Evolutionary conservation across 2,888 invertebrate genomes (phyloP).

Genomic region (Cinara cedri): DNA sequence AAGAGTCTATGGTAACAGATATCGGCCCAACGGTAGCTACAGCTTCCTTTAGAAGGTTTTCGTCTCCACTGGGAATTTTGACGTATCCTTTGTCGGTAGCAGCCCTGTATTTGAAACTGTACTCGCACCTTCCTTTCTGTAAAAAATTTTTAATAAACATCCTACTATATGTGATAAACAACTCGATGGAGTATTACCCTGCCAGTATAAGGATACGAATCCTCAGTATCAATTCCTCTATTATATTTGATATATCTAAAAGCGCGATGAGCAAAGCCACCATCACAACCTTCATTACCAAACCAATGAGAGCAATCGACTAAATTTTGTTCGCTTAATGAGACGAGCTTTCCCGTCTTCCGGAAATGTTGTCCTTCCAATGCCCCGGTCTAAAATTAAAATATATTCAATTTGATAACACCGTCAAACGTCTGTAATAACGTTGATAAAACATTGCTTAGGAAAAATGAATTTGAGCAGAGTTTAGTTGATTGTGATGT

Average conservation of each 20-base stretch:
- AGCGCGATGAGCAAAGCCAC: constrained; percentile 83
- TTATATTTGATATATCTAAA: constrained; percentile 84
- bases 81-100: constrained; percentile 82
- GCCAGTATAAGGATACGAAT: constrained; percentile 83
- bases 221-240: constrained; percentile 81
- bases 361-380: constrained; percentile 91
- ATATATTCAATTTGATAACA: constrained; percentile 45
- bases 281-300: constrained; percentile 89
- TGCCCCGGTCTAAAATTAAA: constrained; percentile 75
- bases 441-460: too few species aligned
- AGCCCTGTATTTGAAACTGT: constrained; percentile 71
- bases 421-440: too few species aligned
- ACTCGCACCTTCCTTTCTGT: constrained; percentile 64
- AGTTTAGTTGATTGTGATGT: too few species aligned
- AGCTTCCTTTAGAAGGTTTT: constrained; percentile 75
- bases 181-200: constrained; percentile 63
- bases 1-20: constrained; percentile 88
- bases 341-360: constrained; percentile 75
- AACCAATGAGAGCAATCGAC: constrained; percentile 84
- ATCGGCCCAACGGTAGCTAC: constrained; percentile 85
- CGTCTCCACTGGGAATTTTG: constrained; percentile 76
- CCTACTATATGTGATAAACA: not conserved
- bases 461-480: too few species aligned
- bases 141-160: constrained; percentile 28
- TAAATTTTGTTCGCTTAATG: constrained; percentile 90